Conservation (phyloP, 1,140 invertebrate genomes). For the Protaetia brevitarsis region DNA sequence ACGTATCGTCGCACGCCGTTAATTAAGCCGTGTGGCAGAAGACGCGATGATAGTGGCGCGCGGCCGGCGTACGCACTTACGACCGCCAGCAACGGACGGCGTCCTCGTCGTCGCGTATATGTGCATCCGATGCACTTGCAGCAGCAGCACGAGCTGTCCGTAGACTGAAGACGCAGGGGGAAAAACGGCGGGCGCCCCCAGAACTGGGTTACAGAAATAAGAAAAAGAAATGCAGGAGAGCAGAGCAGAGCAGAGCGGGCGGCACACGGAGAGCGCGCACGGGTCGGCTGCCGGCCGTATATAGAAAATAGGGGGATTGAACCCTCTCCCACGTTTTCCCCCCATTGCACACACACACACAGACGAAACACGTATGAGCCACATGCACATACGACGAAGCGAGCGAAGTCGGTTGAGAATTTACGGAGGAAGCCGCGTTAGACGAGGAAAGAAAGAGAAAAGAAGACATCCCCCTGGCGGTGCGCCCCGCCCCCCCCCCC, state of each 20-base stretch:
- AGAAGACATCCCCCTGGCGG: slow-evolving; percentile 22
- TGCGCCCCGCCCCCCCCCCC: slow-evolving; percentile 4
- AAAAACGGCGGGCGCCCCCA: slow-evolving; percentile 27
- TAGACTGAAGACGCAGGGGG: slow-evolving; percentile 46
- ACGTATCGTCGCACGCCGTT: no score
- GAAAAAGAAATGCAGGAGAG: slow-evolving; percentile 45
- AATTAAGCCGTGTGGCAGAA: not conserved
- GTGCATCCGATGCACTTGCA: slow-evolving; percentile 45
- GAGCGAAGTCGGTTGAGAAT: not conserved
- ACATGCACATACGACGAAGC: not conserved
- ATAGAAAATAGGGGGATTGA: not conserved
- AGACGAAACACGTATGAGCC: not conserved
- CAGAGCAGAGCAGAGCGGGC: slow-evolving; percentile 31
- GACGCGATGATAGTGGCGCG: slow-evolving; percentile 34
- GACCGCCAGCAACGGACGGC: slow-evolving; percentile 47
- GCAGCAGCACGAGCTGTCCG: slow-evolving; percentile 50
- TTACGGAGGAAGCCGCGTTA: not conserved
- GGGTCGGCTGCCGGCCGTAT: not conserved
- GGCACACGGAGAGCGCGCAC: slow-evolving; percentile 35
- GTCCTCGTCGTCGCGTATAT: slow-evolving; percentile 44
- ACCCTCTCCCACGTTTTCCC: not conserved
- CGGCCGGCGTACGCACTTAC: slow-evolving; percentile 49
- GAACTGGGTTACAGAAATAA: slow-evolving; percentile 47
- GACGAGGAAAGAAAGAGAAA: no score
- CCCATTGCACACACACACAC: not conserved